phyloP scores from a whole-genome alignment of 2,113 vertebrate species.

The Halcyon senegalensis region DNA sequence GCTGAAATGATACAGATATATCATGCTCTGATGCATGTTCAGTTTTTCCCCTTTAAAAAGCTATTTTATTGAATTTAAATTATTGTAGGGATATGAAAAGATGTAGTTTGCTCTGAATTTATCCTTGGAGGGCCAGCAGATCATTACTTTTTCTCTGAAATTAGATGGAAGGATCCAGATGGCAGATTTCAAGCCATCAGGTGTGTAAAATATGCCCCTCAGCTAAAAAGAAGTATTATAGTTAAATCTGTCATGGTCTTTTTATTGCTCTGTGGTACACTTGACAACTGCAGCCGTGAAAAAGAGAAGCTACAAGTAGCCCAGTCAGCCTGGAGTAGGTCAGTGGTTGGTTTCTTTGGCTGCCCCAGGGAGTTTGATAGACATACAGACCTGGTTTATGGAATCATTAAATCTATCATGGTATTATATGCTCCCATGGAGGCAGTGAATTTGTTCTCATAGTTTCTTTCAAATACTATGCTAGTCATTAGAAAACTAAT shows the following conservation, averaged over 20 bases:
- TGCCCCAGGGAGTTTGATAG: background rate
- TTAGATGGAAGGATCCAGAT: conserved; percentile 61
- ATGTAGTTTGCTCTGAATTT: conserved; percentile 49
- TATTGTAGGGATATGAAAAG: conserved; percentile 50
- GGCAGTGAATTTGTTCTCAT: background rate
- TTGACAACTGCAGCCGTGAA: conserved; percentile 50
- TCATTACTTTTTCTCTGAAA: conserved; percentile 64
- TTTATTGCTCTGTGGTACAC: conserved; percentile 56
- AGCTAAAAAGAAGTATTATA: conserved; percentile 55
- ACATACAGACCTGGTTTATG: background rate
- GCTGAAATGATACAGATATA: conserved; percentile 52
- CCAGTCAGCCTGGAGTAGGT: background rate
- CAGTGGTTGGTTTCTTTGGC: background rate
- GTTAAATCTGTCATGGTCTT: conserved; percentile 62
- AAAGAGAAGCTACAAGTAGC: conserved; percentile 20
- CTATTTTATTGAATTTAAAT: conserved; percentile 56
- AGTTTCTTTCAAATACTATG: background rate
- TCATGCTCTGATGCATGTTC: conserved; percentile 12
- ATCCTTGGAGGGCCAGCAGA: conserved; percentile 49
- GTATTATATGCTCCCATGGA: background rate
- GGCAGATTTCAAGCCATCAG: conserved; percentile 66
- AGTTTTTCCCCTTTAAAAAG: conserved; percentile 35
- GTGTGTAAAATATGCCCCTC: conserved; percentile 65
- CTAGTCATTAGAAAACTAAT: conserved; percentile 11
- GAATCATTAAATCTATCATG: conserved; percentile 9